Evolutionary conservation across 2,113 vertebrate genomes (phyloP).

Genomic region (Oncorhynchus gorbuscha): DNA sequence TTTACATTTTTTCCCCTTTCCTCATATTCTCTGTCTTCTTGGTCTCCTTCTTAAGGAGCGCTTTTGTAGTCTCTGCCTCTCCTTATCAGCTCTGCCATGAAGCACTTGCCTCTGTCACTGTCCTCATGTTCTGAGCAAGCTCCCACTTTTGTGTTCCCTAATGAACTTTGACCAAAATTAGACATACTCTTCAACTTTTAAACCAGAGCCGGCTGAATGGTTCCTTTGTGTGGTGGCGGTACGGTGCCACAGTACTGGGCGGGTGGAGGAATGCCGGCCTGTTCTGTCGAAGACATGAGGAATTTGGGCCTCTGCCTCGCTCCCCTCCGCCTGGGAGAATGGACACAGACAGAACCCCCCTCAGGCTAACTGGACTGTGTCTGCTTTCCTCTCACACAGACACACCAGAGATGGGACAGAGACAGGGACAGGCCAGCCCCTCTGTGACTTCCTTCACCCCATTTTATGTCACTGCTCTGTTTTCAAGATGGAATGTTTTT

Average conservation of each 20-base stretch:
- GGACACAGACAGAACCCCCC: conserved; percentile 37
- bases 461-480: too few species aligned
- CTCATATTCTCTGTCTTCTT: conserved; percentile 44
- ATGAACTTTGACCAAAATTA: conserved; percentile 83
- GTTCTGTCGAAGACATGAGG: conserved; percentile 68
- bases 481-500: too few species aligned
- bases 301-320: conserved; percentile 61
- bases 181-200: conserved; percentile 80
- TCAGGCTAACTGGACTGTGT: conserved; percentile 48
- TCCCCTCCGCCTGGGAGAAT: conserved; percentile 24
- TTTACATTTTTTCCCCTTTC: conserved; percentile 29
- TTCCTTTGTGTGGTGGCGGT: conserved; percentile 67
- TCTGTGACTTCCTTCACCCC: conserved; percentile 16
- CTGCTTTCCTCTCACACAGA: background rate
- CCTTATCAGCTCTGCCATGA: conserved; percentile 73
- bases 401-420: conserved; percentile 1
- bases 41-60: conserved; percentile 62
- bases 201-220: conserved; percentile 73
- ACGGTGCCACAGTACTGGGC: conserved; percentile 55
- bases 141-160: conserved; percentile 76
- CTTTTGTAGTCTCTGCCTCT: conserved; percentile 73
- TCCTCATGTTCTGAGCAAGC: conserved; percentile 74
- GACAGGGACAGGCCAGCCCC: background rate
- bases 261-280: conserved; percentile 16
- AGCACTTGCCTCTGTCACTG: conserved; percentile 77